Base-by-base conservation (phyloP, 2,888 invertebrate species). In the Actias luna region DNA sequence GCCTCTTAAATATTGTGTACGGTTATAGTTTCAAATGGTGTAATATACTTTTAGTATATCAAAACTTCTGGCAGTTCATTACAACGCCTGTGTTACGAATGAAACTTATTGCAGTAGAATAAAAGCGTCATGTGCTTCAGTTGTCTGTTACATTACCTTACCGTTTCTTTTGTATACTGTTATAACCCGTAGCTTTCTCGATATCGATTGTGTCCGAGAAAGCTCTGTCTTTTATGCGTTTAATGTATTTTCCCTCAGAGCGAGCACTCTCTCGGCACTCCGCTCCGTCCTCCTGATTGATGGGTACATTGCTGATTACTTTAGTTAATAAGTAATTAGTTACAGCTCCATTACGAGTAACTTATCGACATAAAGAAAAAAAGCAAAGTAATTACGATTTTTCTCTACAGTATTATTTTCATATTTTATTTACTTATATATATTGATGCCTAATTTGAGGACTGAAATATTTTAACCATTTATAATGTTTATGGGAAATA, bases 191-290 rank as follows among this genome's bases (percentile, higher is more conserved):
- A 18, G 18, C 46, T 46, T 46, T 10, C 46, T 46, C 22, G 18
- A 50, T 50, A 25, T 50, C 12, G 46, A 50, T 50, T 50, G 25
- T 50, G 46, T 50, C 46, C 46, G 46, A 50, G 46, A 50, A 50
- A 50, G 46, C 46, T 25, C 46, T 50, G 46, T 12, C 46, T 22
- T 50, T 50, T 50, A 25, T 50, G 10, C 22, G 25, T 50, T 50
- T 50, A 50, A 25, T 50, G 22, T 50, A 39, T 39, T 39, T 5
- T 10, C 46, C 22, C 25, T 12, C 22, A 12, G 25, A 50, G 22
- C 25, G 12, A 25, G 22, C 22, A 22, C 1, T 14, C 22, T 4
- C 46, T 50, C 25, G 25, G 14, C 22, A 12, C 46, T 50, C 22
- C 46, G 10, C 12, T 12, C n/a, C n/a, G n/a, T n/a, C 25, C 46